These are phyloP conservation scores for Philaenus spumarius DNA, from an alignment of 1,140 invertebrate species.

Conservation along the genomic window DNA sequence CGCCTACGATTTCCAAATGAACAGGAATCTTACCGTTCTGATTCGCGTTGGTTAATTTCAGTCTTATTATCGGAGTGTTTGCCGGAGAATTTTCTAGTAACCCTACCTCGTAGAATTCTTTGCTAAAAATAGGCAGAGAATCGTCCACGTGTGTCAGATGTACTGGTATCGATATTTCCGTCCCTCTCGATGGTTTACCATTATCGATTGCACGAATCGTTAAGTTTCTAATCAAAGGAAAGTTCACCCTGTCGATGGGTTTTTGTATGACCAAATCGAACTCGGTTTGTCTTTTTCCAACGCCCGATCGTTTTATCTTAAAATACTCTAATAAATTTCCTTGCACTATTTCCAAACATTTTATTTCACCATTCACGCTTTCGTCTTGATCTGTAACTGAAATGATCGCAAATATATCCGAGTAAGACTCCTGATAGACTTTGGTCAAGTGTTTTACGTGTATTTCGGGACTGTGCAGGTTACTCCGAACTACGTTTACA, in stretches of 20 bases:
- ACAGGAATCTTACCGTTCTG: conserved; percentile 73
- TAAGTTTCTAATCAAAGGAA: conserved; percentile 73
- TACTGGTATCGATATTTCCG: conserved; percentile 69
- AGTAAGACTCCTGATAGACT: conserved; percentile 72
- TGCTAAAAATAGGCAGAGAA: conserved; percentile 78
- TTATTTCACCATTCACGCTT: conserved; percentile 75
- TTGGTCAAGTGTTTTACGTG: conserved; percentile 66
- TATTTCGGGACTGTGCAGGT: conserved; percentile 78
- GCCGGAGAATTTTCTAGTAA: conserved; percentile 81
- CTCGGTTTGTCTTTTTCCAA: conserved; percentile 39
- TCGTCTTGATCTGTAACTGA: conserved; percentile 72
- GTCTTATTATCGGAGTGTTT: conserved; percentile 77
- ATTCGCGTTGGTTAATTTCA: conserved; percentile 79
- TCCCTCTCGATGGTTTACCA: conserved; percentile 65
- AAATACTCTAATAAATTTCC: conserved; percentile 84
- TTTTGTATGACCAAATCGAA: conserved; percentile 68
- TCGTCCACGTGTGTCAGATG: conserved; percentile 71
- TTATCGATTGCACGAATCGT: conserved; percentile 76
- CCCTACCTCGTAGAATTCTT: conserved; percentile 77
- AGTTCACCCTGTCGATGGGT: conserved; percentile 63
- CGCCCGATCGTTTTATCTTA: conserved; percentile 52
- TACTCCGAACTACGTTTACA: conserved; percentile 74
- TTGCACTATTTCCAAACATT: conserved; percentile 70
- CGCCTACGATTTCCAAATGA: conserved; percentile 80
- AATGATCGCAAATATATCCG: conserved; percentile 84